These are phyloP conservation scores for Atta texana DNA, from an alignment of 1,140 invertebrate genomes.

Conservation along the genomic window DNA sequence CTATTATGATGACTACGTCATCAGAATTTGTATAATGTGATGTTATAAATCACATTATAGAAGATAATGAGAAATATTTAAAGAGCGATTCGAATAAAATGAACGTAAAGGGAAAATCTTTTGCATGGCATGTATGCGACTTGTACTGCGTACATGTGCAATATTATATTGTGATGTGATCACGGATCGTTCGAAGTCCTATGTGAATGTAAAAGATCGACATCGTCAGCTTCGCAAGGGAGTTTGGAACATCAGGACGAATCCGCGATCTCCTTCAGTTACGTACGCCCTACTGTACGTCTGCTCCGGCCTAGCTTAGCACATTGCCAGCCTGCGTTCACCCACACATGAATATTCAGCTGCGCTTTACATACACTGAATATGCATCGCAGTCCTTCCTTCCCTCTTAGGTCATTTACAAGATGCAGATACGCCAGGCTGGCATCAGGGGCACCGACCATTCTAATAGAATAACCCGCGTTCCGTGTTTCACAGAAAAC, in stretches of 20 bases:
- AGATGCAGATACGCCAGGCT: constrained; percentile 82
- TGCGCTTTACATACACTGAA: constrained; percentile 85
- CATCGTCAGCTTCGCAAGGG: constrained; percentile 15
- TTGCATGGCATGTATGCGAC: not conserved
- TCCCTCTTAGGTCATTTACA: constrained; percentile 85
- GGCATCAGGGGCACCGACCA: constrained; percentile 72
- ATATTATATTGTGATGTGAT: constrained; percentile 9
- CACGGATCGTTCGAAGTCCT: constrained; percentile 7
- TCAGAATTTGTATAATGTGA: not conserved
- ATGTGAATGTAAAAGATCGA: constrained; percentile 23
- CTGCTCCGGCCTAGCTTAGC: constrained; percentile 75
- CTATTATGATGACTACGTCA: not conserved
- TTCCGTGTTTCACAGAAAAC: constrained; percentile 76
- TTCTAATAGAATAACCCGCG: constrained; percentile 82
- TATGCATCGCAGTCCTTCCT: constrained; percentile 85
- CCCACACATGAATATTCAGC: constrained; percentile 85
- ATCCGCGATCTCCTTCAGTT: constrained; percentile 67
- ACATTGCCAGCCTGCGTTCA: constrained; percentile 82
- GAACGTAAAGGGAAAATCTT: not conserved
- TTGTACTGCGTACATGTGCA: not conserved
- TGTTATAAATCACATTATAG: not conserved
- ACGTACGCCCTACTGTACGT: constrained; percentile 21
- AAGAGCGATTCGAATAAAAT: not conserved
- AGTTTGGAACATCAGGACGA: constrained; percentile 59
- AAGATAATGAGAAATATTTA: not conserved